These are phyloP conservation scores for Pterobdella sp. DNA, from an alignment of 2,888 invertebrate genomes.

Conservation along the genomic window DNA sequence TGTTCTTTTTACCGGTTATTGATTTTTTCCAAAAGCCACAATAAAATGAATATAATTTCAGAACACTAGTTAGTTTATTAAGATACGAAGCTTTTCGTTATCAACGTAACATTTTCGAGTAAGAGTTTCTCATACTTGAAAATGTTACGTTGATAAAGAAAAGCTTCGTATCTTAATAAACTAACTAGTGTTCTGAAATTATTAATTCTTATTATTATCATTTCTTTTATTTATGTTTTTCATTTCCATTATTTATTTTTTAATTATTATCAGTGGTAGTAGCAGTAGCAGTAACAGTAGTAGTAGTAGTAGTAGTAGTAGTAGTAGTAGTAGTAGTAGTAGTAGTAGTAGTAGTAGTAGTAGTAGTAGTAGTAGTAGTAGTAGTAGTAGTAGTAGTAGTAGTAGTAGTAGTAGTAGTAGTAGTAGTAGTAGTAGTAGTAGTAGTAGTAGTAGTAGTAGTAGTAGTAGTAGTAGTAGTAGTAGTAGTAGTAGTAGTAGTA, in stretches of 20 bases:
- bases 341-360: constrained; percentile 8
- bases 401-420: neutral
- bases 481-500: neutral
- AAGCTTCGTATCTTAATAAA: too few relatives aligned
- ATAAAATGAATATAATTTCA: neutral
- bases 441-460: neutral
- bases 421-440: neutral
- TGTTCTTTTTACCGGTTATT: constrained; percentile 46
- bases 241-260: too few relatives aligned
- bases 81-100: too few relatives aligned
- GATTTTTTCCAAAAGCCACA: neutral
- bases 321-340: constrained; percentile 8
- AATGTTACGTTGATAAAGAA: too few relatives aligned
- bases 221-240: too few relatives aligned
- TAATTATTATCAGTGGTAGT: too few relatives aligned
- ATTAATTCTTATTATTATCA: too few relatives aligned
- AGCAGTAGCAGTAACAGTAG: too few relatives aligned
- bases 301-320: constrained; percentile 8
- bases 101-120: too few relatives aligned
- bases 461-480: constrained; percentile 1
- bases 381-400: neutral
- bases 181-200: too few relatives aligned
- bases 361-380: constrained; percentile 8
- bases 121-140: too few relatives aligned
- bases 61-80: too few relatives aligned